phyloP scores from a whole-genome alignment of 2,113 vertebrate species.

The Plecturocebus donacophilus region DNA sequence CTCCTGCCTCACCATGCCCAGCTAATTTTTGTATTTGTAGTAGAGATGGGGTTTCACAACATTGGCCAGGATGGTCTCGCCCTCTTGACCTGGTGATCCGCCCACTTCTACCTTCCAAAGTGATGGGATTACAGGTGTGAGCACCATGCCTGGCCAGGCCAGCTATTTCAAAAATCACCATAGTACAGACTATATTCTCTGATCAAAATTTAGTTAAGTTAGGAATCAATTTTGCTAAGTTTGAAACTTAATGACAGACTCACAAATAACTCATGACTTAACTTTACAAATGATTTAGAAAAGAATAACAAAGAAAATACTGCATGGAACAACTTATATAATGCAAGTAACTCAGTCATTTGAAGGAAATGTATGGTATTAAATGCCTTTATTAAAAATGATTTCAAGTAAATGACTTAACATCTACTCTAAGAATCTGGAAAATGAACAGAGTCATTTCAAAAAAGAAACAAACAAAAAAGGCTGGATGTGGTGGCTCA shows the following conservation, averaged over 20 bases:
- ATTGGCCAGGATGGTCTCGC: no score
- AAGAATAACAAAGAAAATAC: background rate
- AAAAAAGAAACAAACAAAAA: no score
- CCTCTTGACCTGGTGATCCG: no score
- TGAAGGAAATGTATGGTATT: background rate
- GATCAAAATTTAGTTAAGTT: constrained; percentile 3
- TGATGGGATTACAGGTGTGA: no score
- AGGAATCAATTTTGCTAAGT: background rate
- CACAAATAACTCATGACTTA: background rate
- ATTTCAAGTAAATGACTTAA: constrained; percentile 4
- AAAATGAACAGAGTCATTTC: background rate
- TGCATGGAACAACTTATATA: background rate
- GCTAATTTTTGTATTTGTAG: no score
- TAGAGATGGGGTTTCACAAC: no score
- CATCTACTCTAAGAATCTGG: background rate
- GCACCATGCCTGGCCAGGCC: no score
- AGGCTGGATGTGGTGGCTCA: no score
- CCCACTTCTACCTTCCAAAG: no score
- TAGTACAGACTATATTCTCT: background rate
- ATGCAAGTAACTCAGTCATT: background rate
- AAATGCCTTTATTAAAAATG: background rate
- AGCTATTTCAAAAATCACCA: background rate
- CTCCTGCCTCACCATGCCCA: no score
- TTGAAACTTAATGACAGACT: constrained; percentile 12
- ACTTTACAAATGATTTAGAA: background rate